phyloP scores from a whole-genome alignment of 2,888 invertebrate species.

The Cremastinae sp. region DNA sequence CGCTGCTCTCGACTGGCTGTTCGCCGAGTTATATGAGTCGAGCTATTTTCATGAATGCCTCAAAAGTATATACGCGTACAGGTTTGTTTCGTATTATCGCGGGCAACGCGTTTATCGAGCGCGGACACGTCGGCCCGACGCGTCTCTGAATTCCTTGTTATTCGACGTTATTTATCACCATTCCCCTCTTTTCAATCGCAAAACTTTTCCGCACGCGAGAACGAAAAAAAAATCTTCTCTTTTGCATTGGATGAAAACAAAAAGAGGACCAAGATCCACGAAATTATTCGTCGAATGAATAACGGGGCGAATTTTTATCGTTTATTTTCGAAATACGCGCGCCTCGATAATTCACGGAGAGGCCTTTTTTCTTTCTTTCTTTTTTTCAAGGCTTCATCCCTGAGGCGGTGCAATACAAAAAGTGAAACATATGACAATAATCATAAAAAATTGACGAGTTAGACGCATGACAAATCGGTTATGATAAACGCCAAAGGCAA shows the following conservation, averaged over 20 bases:
- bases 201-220: slow-evolving; percentile 13
- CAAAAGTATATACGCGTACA: slow-evolving; percentile 39
- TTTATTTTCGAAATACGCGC: slow-evolving; percentile 6
- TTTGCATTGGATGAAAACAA: not conserved
- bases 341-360: not conserved
- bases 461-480: no score
- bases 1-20: not conserved
- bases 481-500: no score
- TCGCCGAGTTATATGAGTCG: not conserved
- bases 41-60: slow-evolving; percentile 24
- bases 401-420: no score
- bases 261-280: not conserved
- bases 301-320: not conserved
- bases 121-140: slow-evolving; percentile 31
- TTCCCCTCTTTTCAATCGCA: slow-evolving; percentile 40
- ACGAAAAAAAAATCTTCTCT: slow-evolving; percentile 2
- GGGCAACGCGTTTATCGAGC: slow-evolving; percentile 12
- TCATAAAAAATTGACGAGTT: no score
- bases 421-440: no score
- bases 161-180: slow-evolving; percentile 53
- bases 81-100: slow-evolving; percentile 34
- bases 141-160: slow-evolving; percentile 30
- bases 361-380: not conserved
- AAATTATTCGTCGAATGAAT: slow-evolving; percentile 23
- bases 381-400: no score